phyloP scores from a whole-genome alignment of 2,888 invertebrate genomes.

The Deroplatys truncata region DNA sequence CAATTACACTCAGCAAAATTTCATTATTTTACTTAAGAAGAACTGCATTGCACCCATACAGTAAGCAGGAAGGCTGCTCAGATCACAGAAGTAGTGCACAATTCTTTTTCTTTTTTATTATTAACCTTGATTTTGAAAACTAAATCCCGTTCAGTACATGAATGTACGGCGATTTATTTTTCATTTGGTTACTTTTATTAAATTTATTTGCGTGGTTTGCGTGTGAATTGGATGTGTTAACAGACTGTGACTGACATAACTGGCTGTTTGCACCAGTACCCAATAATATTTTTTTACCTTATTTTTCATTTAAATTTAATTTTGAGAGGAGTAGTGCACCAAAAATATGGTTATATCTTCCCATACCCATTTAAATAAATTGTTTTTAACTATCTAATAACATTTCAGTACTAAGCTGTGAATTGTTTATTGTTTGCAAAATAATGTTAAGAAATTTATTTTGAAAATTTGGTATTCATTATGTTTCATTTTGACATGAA shows the following conservation, averaged over 20 bases:
- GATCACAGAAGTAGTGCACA: background rate
- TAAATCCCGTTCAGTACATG: slow-evolving; percentile 3
- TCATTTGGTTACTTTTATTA: background rate
- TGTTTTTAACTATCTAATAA: background rate
- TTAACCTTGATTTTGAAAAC: background rate
- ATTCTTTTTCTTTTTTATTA: background rate
- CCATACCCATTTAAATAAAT: background rate
- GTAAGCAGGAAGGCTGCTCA: background rate
- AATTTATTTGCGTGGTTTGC: slow-evolving; percentile 5
- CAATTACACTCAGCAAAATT: background rate
- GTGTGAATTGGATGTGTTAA: slow-evolving; percentile 10
- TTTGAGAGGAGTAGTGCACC: background rate
- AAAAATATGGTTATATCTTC: background rate
- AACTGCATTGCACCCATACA: background rate
- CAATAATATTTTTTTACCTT: slow-evolving; percentile 14
- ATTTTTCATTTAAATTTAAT: background rate
- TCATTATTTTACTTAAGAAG: background rate
- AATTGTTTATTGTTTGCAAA: too few relatives aligned
- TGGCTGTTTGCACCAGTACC: slow-evolving; percentile 23
- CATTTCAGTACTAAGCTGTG: background rate
- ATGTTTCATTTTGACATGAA: too few relatives aligned
- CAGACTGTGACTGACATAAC: slow-evolving; percentile 1
- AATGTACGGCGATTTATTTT: background rate
- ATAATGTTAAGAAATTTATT: too few relatives aligned
- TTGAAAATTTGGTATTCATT: too few relatives aligned